Evolutionary conservation across 1,140 invertebrate species (phyloP).

Genomic region (Pissodes strobi): DNA sequence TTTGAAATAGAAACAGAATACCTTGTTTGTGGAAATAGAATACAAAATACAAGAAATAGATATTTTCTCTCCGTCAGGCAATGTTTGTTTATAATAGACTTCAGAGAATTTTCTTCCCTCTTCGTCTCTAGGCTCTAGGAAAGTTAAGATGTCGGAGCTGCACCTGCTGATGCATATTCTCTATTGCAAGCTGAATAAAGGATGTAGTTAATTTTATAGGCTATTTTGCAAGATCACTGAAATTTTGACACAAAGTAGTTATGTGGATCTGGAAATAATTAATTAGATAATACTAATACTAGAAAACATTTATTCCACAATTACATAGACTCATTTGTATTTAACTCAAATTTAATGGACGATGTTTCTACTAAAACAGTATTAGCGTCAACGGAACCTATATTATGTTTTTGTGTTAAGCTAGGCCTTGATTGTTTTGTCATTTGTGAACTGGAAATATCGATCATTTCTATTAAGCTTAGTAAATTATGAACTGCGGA

Average conservation of each 20-base stretch:
- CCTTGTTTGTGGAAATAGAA: too few relatives aligned
- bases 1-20: too few relatives aligned
- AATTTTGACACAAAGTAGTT: background rate
- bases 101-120: background rate
- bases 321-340: background rate
- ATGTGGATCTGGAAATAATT: background rate
- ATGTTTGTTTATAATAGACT: background rate
- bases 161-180: background rate
- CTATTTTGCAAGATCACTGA: background rate
- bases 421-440: background rate
- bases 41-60: too few relatives aligned
- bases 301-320: background rate
- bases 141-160: background rate
- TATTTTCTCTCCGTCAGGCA: background rate
- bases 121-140: background rate
- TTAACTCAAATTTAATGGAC: background rate
- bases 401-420: too few relatives aligned
- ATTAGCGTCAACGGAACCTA: background rate
- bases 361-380: background rate
- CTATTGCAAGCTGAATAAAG: background rate
- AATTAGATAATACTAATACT: background rate
- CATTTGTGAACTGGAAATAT: background rate
- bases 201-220: background rate
- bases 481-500: too few relatives aligned
- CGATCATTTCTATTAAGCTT: too few relatives aligned